Conservation (phyloP, 2,113 vertebrate species). For the Neomonachus schauinslandi region DNA sequence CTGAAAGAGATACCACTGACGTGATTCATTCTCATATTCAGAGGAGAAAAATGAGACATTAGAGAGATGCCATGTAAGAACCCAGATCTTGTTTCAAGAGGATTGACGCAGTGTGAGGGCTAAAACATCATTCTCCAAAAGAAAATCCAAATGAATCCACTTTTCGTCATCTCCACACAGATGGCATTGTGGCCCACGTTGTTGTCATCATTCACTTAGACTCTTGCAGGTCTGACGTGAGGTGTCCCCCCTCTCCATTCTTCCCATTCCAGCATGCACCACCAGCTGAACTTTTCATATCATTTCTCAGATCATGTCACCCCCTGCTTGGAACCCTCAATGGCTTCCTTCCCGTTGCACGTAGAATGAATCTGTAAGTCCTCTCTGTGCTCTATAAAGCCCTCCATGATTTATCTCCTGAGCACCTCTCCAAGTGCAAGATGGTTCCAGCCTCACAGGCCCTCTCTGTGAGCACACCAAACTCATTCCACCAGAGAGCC, state of each 20-base stretch:
- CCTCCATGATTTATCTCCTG: not conserved
- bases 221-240: not conserved
- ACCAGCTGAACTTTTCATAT: not conserved
- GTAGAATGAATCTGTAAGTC: not conserved
- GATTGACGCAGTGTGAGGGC: not conserved
- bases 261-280: no score
- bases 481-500: not conserved
- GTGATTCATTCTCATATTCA: not conserved
- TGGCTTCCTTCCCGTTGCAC: not conserved
- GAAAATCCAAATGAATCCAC: not conserved
- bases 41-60: not conserved
- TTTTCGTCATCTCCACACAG: not conserved
- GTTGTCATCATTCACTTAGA: not conserved
- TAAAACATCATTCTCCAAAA: not conserved
- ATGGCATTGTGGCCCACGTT: not conserved
- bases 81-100: not conserved
- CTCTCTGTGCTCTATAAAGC: not conserved
- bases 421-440: not conserved
- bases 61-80: not conserved
- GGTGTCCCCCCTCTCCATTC: not conserved
- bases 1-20: not conserved
- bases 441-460: accelerated
- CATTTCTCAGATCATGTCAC: not conserved
- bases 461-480: not conserved
- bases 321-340: not conserved